Evolutionary conservation across 2,113 vertebrate genomes (phyloP).

Genomic region (Sinosuthora webbiana): DNA sequence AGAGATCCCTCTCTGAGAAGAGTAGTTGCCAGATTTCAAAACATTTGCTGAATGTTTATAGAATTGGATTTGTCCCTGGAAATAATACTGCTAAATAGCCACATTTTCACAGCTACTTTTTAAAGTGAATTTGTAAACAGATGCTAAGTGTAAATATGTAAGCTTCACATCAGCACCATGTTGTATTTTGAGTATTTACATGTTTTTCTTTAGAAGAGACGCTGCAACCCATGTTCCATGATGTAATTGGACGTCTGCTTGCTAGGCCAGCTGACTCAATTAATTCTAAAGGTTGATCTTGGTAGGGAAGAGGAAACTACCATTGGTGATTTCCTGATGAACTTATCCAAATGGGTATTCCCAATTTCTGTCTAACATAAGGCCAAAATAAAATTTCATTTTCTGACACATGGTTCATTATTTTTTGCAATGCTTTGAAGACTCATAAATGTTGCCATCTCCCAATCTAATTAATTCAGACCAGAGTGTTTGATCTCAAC

Average conservation of each 20-base stretch:
- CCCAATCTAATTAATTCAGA: constrained; percentile 55
- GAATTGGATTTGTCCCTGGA: constrained; percentile 17
- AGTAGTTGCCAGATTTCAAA: constrained; percentile 35
- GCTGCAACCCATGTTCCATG: neutral
- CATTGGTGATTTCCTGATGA: neutral
- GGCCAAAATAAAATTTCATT: constrained; percentile 1
- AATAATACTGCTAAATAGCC: neutral
- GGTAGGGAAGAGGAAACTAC: neutral
- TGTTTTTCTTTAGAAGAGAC: neutral
- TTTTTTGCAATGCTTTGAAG: constrained; percentile 30
- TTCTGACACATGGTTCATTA: constrained; percentile 41
- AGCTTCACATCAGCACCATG: neutral
- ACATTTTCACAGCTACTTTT: constrained; percentile 14
- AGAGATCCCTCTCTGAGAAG: constrained; percentile 25
- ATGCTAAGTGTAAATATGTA: constrained; percentile 9
- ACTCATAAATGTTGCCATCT: neutral
- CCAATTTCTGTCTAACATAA: neutral
- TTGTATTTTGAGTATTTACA: constrained; percentile 17
- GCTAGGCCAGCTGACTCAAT: neutral
- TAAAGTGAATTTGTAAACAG: neutral
- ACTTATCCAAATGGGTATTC: neutral
- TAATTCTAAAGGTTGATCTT: constrained; percentile 5
- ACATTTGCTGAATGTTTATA: constrained; percentile 24
- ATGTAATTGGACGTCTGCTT: constrained; percentile 11
- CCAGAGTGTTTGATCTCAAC: constrained; percentile 41